A percentile compares a stretch with the other conserved stretches of the same genome.
phyloP scores from a whole-genome alignment of 2,888 invertebrate species.

The Salpingus planirostris region DNA sequence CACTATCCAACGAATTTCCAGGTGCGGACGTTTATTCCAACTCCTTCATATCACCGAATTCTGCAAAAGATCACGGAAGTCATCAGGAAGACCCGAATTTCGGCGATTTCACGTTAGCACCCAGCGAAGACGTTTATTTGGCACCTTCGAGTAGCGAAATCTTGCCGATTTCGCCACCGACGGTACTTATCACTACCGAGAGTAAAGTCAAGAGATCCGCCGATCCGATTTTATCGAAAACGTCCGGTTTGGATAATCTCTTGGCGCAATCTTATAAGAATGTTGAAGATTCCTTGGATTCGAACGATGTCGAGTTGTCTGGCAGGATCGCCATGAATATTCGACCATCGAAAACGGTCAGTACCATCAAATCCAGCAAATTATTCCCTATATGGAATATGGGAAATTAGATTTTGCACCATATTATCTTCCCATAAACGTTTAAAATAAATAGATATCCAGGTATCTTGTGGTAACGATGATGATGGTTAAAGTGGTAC shows the following conservation, averaged over 20 bases:
- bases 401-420: too few relatives aligned
- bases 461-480: too few relatives aligned
- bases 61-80: constrained; percentile 33
- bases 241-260: constrained; percentile 42
- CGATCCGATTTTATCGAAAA: constrained; percentile 47
- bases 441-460: too few relatives aligned
- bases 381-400: too few relatives aligned
- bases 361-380: too few relatives aligned
- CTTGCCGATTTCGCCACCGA: too few relatives aligned
- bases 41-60: constrained; percentile 64
- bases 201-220: constrained; percentile 24
- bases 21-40: constrained; percentile 54
- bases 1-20: too few relatives aligned
- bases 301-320: constrained; percentile 44
- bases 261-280: constrained; percentile 46
- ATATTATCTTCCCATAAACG: too few relatives aligned
- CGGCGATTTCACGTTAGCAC: constrained; percentile 25
- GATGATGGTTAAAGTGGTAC: too few relatives aligned
- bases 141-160: too few relatives aligned
- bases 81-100: constrained; percentile 5
- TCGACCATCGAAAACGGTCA: constrained; percentile 47
- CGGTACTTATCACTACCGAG: constrained; percentile 4
- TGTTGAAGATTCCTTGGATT: constrained; percentile 45
- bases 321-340: constrained; percentile 40
- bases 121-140: too few relatives aligned